Percentiles rank a stretch among this genome's conserved stretches.
These are phyloP conservation scores for Resseliella maxima DNA, from an alignment of 2,888 invertebrate genomes.

Conservation along the genomic window DNA sequence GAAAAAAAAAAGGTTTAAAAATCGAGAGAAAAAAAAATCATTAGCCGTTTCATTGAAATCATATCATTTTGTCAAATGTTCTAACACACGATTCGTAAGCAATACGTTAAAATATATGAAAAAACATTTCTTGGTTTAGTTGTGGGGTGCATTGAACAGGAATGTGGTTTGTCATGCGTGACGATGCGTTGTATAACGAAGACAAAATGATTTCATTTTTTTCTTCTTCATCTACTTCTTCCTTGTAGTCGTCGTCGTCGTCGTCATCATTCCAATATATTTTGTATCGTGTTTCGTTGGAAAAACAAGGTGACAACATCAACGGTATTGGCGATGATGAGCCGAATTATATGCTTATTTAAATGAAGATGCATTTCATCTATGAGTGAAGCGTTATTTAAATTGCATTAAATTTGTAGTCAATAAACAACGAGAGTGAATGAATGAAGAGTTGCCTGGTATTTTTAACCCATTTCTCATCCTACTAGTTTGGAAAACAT, in stretches of 20 bases:
- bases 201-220: slow-evolving; percentile 2
- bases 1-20: no score
- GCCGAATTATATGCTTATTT: slow-evolving; percentile 33
- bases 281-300: neutral
- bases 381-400: neutral
- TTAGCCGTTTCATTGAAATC: no score
- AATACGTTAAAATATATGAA: neutral
- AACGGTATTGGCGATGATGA: slow-evolving; percentile 37
- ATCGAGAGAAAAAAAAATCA: no score
- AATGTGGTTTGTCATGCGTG: slow-evolving; percentile 20
- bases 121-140: neutral
- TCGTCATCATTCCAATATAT: no score
- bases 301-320: neutral
- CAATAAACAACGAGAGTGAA: neutral
- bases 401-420: slow-evolving; percentile 35
- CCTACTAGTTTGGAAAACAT: no score
- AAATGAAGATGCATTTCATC: slow-evolving; percentile 11
- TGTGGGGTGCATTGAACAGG: neutral
- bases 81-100: no score
- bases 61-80: no score
- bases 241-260: no score
- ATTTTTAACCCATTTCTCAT: no score
- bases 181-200: slow-evolving; percentile 29
- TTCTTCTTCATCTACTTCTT: neutral
- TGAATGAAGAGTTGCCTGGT: no score